phyloP scores from a whole-genome alignment of 2,888 invertebrate species.

The Aphidoletes aphidimyza region DNA sequence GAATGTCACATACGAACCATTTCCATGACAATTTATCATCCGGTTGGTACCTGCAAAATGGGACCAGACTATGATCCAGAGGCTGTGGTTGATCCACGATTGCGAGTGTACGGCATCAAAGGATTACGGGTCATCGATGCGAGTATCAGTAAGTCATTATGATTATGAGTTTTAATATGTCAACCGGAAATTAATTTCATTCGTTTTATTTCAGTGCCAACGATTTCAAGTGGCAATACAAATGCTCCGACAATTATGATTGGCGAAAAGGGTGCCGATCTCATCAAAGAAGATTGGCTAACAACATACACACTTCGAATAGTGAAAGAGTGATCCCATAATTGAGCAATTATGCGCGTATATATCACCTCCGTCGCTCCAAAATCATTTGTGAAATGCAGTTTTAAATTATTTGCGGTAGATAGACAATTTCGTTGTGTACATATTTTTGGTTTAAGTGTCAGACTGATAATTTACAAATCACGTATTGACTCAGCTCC shows the following conservation, averaged over 20 bases:
- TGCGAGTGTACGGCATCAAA: constrained; percentile 80
- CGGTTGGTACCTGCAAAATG: constrained; percentile 89
- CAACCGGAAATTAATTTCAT: constrained; percentile 62
- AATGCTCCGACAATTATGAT: constrained; percentile 94
- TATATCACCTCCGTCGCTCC: too few species aligned
- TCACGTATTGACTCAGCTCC: background rate
- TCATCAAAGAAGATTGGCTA: constrained; percentile 85
- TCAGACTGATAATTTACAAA: constrained; percentile 45
- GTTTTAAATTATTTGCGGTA: background rate
- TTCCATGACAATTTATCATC: constrained; percentile 91
- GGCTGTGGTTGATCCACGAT: constrained; percentile 84
- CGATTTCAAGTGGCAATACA: constrained; percentile 88
- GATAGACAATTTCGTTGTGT: background rate
- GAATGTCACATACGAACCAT: constrained; percentile 88
- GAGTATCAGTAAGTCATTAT: constrained; percentile 69
- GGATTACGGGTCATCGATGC: constrained; percentile 87
- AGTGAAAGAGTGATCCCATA: background rate
- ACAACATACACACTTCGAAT: background rate
- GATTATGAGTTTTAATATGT: background rate
- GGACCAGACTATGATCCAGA: constrained; percentile 80
- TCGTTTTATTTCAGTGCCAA: constrained; percentile 71
- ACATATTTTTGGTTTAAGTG: background rate
- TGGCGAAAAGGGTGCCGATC: constrained; percentile 87
- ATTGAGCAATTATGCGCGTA: too few species aligned
- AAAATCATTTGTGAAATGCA: too few species aligned